Evolutionary conservation across 2,113 vertebrate genomes (phyloP), one percentile per base, ranked within the genome.

Genomic region (Rhinoderma darwinii): DNA sequence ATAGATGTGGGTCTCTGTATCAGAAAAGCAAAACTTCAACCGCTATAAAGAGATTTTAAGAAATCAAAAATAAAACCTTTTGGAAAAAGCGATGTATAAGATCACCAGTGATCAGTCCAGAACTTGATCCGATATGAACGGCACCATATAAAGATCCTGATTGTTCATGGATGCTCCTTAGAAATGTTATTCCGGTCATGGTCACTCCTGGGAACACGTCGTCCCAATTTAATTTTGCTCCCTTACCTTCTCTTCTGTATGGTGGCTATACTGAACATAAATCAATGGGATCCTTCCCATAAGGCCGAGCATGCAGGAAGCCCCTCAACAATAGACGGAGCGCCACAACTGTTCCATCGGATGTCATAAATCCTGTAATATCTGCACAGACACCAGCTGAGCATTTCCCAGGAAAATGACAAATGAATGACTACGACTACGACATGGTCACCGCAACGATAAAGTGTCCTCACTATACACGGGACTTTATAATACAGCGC

Each of bases 161-260:
- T 56, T 25, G 25, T 56, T 56, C 54, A 25, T 7, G 54, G 54
- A 12, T 30, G 10, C 61, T 30, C 2, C n/a, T 63, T 4, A 15
- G 35, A 8, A 68, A 35, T 68, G 27, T 68, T 32, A 68, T 68
- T 68, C 3, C 63, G 30, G 63, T 35, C 63, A 6, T 22, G 32
- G 32, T 37, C 66, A 37, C 66, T 39, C 66, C 5, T 20, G 66
- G 66, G 74, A 76, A 76, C 39, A 44, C 74, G 5, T 17, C 20
- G 44, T 76, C 74, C 39, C 74, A 76, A 44, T 76, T 76, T 44
- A 43, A 43, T 75, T 75, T 75, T 43, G n/a, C 41, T 75, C 41
- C 73, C 43, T n/a, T 27, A 56, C 51, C 25, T 37, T 79, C 54
- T 20, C 17, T 59, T 39, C 56, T 82, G 14, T 22, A 59, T 61